A percentile compares a stretch with the other conserved stretches of the same genome.
Evolutionary conservation across 2,888 invertebrate species (phyloP).

Genomic region (Eudasyphora cyanicolor): DNA sequence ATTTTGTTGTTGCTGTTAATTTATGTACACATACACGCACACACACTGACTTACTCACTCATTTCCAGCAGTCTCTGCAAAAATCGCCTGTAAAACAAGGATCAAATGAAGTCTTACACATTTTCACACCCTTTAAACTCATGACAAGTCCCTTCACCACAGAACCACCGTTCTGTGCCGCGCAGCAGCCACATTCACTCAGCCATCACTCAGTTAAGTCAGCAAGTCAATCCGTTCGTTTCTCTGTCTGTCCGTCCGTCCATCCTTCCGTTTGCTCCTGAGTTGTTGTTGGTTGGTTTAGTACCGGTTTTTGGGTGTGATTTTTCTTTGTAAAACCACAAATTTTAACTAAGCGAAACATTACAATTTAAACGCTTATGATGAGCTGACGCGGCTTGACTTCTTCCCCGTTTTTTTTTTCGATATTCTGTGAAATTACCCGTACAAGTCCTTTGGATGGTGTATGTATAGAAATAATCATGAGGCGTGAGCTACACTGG

Average conservation of each 20-base stretch:
- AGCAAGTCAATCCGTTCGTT: constrained; percentile 19
- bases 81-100: constrained; percentile 29
- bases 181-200: background rate
- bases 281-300: constrained; percentile 29
- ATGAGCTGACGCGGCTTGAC: constrained; percentile 15
- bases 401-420: background rate
- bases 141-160: constrained; percentile 1
- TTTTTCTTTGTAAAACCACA: constrained; percentile 58
- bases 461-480: constrained; percentile 10
- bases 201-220: constrained; percentile 19
- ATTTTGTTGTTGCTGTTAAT: constrained; percentile 13
- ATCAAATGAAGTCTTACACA: constrained; percentile 37
- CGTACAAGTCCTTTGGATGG: background rate
- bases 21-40: background rate
- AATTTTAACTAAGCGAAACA: constrained; percentile 43
- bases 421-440: background rate
- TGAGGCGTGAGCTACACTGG: background rate
- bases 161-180: background rate
- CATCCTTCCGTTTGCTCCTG: background rate
- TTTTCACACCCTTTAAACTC: constrained; percentile 26
- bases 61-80: background rate
- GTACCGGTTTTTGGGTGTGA: constrained; percentile 57
- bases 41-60: constrained; percentile 28
- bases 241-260: constrained; percentile 37
- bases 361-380: constrained; percentile 51